Evolutionary conservation across 2,888 invertebrate genomes (phyloP), one percentile per base, ranked within the genome.

Genomic region (Magallana nippona): DNA sequence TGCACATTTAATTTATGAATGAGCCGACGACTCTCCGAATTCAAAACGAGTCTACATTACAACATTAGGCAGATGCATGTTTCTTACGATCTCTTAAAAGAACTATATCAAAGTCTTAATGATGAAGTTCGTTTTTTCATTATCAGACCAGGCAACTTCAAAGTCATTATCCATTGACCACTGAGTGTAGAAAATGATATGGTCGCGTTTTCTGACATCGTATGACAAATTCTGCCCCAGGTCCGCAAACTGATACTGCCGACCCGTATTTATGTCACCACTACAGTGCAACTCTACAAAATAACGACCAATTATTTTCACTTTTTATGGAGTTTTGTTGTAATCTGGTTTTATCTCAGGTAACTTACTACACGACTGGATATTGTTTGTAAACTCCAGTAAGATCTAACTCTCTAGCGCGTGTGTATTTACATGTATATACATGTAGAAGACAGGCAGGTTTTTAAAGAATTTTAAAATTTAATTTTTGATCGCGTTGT

Each of bases 111-210:
- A 15, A 27, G 32, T 71, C 71, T 13, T 27, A 71, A 71, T 71
- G 5, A 71, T 27, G 32, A 32, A 27, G 22, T 27, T 71, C 22
- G 8, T 32, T 13, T 22, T 27, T 71, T 32, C 22, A 71, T 71
- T 71, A 71, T 27, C 71, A 71, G 71, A 71, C 22, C 10, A 15
- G 27, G 71, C 22, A 32, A 71, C 71, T 71, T 71, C 71, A 71
- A 71, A 71, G 71, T 27, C 32, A 71, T 71, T 22, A 27, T 32
- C 71, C 71, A 27, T 15, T 27, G 71, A 32, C 15, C 71, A 71
- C 32, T 71, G 27, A 1, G 27, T 71, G 32, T 71, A 27, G 32
- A 71, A 15, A 32, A 71, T 10, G 13, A 10, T 13, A 13, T 71
- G 17, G 15, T 71, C 71, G 22, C 22, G 44, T 11, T 71, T 22